Base-by-base conservation (phyloP, 92 coral and sea anemone genomes). In the Phenganax stokvisi region DNA sequence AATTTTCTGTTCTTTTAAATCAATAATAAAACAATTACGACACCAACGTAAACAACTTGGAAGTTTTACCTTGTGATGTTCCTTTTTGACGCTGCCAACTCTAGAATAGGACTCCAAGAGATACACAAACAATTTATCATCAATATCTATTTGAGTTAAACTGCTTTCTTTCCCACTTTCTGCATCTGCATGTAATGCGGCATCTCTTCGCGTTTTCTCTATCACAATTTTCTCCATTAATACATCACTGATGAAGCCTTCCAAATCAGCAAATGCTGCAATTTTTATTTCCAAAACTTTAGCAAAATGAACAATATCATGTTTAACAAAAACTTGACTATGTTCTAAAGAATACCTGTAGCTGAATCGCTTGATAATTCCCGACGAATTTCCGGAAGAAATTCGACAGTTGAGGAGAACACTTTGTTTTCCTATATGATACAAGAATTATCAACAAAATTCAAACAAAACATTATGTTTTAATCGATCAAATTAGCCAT, bases 61-160 rank as follows among this genome's bases (percentile, higher is more conserved):
- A 5, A 5, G 47, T 37, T 5, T 20, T 81, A 91, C 96, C 91
- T 91, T 91, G 7, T 90, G 89, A 54, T 80, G 83, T 31, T 72
- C 82, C 77, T 91, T 91, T 70, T 91, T 92, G 71, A 84, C 80
- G 47, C 68, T 56, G 54, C 83, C 17, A 2, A 88, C 81, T 27
- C 89, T 74, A 37, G 87, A 86, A 84, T 87, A 91, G 58, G 91
- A 89, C 31, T 87, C 57, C 84, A 90, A 84, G 54, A 91, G 82
- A 82, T 85, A 89, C 20, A 67, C 57, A 67, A 91, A 80, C 53
- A 70, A 75, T 53, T 53, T 51, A 8, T 63, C 83, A 12, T 15
- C 83, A 79, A 79, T 51, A 53, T 79, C 74, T 11, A 10, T 75
- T 64, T 57, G 75, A 11, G 65, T 54, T 11, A 67, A 51, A 25